Conservation (phyloP, 2,113 vertebrate genomes). For the Coracopsis vasa region DNA sequence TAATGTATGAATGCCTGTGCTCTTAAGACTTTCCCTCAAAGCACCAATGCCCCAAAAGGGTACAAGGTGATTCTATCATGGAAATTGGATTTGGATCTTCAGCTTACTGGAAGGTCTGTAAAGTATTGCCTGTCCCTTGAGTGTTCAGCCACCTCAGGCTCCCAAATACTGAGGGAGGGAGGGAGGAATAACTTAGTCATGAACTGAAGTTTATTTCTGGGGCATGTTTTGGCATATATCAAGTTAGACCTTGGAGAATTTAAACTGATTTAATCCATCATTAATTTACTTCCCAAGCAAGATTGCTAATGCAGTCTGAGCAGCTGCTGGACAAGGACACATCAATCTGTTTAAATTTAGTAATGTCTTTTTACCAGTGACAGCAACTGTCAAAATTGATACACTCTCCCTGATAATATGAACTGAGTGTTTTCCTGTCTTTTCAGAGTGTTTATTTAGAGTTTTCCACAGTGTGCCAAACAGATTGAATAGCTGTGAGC, state of each 20-base stretch:
- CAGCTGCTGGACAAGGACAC: background rate
- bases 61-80: background rate
- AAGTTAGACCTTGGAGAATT: background rate
- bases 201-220: background rate
- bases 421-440: background rate
- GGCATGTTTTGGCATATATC: background rate
- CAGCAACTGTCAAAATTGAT: background rate
- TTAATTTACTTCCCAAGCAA: background rate
- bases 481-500: background rate
- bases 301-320: background rate
- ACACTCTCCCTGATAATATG: background rate
- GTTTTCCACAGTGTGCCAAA: background rate
- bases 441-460: background rate
- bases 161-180: background rate
- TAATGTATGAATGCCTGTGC: background rate
- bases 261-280: background rate
- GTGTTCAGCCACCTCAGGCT: background rate
- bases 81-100: background rate
- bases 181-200: background rate
- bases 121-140: background rate
- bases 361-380: background rate
- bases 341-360: background rate
- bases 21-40: background rate
- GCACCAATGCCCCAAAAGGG: background rate
- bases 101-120: background rate